phyloP scores from a whole-genome alignment of 2,888 invertebrate genomes.

The Scaptodrosophila latifasciaeformis region DNA sequence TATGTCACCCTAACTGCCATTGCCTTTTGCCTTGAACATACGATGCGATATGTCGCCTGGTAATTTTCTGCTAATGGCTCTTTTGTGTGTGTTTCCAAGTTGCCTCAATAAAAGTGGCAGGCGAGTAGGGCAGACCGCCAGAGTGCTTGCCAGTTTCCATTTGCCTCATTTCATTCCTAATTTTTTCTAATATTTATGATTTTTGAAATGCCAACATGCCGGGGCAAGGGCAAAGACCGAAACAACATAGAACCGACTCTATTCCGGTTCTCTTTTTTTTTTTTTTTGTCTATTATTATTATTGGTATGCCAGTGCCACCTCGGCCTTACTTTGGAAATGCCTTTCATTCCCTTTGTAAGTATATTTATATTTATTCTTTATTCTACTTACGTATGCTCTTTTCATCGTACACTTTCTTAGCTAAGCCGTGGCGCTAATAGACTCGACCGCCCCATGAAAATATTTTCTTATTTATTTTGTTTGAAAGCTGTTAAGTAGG shows the following conservation, averaged over 20 bases:
- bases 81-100: slow-evolving; percentile 58
- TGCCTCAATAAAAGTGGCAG: slow-evolving; percentile 46
- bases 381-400: slow-evolving; percentile 9
- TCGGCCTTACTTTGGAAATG: neutral
- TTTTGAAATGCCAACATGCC: slow-evolving; percentile 50
- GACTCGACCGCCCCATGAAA: neutral
- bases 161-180: neutral
- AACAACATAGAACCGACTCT: neutral
- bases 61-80: slow-evolving; percentile 46
- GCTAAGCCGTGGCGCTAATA: slow-evolving; percentile 3
- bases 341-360: slow-evolving; percentile 1
- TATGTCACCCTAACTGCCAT: too few relatives aligned
- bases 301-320: slow-evolving; percentile 13
- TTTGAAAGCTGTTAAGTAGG: too few relatives aligned
- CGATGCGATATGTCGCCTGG: slow-evolving; percentile 15
- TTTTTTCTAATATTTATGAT: slow-evolving; percentile 56
- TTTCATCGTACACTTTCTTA: neutral
- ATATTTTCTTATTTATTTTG: slow-evolving; percentile 1
- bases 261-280: neutral
- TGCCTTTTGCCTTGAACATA: too few relatives aligned
- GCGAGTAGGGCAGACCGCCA: slow-evolving; percentile 6
- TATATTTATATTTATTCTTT: too few relatives aligned
- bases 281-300: slow-evolving; percentile 12
- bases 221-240: slow-evolving; percentile 27
- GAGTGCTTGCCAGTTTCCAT: neutral